Evolutionary conservation across 1,140 invertebrate species (phyloP).

Genomic region (Globodera rostochiensis): DNA sequence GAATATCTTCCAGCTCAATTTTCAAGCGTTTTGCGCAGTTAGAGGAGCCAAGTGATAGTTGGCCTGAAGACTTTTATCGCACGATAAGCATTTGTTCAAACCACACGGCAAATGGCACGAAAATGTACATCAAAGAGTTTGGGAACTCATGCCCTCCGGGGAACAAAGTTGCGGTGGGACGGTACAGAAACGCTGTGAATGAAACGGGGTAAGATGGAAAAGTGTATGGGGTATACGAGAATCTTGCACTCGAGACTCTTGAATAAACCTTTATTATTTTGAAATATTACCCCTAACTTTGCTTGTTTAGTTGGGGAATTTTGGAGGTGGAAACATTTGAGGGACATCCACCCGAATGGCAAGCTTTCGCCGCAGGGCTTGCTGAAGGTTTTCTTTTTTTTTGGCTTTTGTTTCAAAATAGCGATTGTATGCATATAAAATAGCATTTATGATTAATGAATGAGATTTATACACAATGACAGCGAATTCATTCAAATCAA

Average conservation of each 20-base stretch:
- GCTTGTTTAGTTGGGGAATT: slow-evolving; percentile 57
- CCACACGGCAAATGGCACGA: neutral
- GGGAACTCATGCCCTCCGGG: neutral
- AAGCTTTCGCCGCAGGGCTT: slow-evolving; percentile 64
- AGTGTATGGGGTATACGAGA: neutral
- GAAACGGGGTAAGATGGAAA: slow-evolving; percentile 48
- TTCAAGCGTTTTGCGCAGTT: slow-evolving; percentile 5
- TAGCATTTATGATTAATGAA: too few relatives aligned
- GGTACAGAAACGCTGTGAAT: slow-evolving; percentile 59
- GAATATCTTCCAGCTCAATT: neutral
- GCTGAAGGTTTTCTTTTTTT: slow-evolving; percentile 51
- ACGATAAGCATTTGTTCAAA: neutral
- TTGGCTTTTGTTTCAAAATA: too few relatives aligned
- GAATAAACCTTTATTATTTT: neutral
- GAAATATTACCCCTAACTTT: neutral
- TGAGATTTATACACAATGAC: too few relatives aligned
- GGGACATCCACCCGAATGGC: slow-evolving; percentile 51
- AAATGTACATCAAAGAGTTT: neutral
- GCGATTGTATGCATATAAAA: too few relatives aligned
- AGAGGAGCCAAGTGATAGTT: slow-evolving; percentile 1
- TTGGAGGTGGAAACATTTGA: slow-evolving; percentile 62
- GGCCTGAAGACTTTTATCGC: neutral
- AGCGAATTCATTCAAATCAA: slow-evolving; percentile 3
- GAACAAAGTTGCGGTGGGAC: slow-evolving; percentile 54
- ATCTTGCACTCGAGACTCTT: neutral